Evolutionary conservation across 2,888 invertebrate genomes (phyloP).

Genomic region (Andrena bicolor): DNA sequence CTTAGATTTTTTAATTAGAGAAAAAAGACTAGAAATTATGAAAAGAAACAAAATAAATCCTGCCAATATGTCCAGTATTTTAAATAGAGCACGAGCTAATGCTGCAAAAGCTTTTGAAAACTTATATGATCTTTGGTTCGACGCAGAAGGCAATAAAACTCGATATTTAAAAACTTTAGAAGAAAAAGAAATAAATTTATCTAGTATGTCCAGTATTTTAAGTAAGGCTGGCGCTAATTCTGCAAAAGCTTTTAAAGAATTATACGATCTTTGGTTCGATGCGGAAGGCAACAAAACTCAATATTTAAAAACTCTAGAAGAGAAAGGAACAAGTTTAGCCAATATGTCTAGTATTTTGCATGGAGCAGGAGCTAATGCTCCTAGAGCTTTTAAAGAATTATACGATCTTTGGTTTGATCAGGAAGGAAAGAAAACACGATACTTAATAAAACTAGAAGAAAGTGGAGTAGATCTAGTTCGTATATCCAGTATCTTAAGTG

Average conservation of each 20-base stretch:
- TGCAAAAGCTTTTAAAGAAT: constrained; percentile 73
- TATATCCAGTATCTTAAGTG: constrained; percentile 47
- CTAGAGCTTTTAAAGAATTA: constrained; percentile 72
- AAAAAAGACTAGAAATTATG: not conserved
- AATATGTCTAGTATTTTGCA: no score
- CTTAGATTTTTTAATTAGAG: not conserved
- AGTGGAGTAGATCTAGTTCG: constrained; percentile 60
- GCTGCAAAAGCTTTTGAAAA: no score
- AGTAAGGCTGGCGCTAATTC: constrained; percentile 61
- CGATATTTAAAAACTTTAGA: no score
- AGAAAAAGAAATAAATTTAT: no score
- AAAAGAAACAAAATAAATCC: constrained; percentile 51
- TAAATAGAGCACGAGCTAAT: no score
- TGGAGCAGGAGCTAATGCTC: no score
- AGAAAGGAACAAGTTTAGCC: no score
- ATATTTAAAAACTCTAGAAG: no score
- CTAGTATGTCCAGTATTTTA: constrained; percentile 70
- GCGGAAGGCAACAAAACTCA: no score
- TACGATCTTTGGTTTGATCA: constrained; percentile 73
- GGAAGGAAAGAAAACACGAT: constrained; percentile 5
- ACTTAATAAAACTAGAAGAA: constrained; percentile 45
- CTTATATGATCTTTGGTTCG: not conserved
- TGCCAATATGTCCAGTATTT: not conserved
- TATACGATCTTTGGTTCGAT: constrained; percentile 74
- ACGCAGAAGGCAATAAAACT: no score